Evolutionary conservation across 2,888 invertebrate species (phyloP), one percentile per base, ranked within the genome.

Genomic region (Clusia tigrina): DNA sequence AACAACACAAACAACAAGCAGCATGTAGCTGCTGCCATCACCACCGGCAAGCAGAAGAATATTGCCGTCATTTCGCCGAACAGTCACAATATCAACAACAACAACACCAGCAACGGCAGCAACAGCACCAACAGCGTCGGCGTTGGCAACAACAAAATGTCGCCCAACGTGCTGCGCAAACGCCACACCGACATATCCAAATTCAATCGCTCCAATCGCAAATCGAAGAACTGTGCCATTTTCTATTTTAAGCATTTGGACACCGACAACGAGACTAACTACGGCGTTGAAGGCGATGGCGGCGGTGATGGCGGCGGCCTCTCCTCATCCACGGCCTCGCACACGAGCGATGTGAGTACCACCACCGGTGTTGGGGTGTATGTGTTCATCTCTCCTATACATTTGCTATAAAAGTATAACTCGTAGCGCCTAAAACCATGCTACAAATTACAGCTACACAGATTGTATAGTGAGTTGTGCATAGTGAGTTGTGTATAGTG

Each of bases 211-310:
- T 90, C 92, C 10, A 90, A 91, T 81, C 86, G 91, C 70, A 91
- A 90, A 82, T 91, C 92, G 18, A 92, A 91, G 81, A 93, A 94
- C 81, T 88, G 90, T 80, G 94, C 90, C 71, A 93, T 90, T 66
- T 94, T 91, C 83, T 94, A 94, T 84, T 94, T 93, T 83, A 91
- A 88, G 81, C 94, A 94, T 82, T 88, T 89, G 82, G 94, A 95
- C 81, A 94, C 94, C 15, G 94, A 94, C 81, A 92, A 92, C 12
- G 94, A 94, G 80, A 80, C 81, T 51, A 79, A 91, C 76, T 85
- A 87, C 79, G 76, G 77, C 61, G 78, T 76, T 59, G 72, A 72
- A 32, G 78, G 75, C 25, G 77, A 70, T 26, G 79, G 73, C 66
- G 70, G 67, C 17, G 69, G 70, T 3, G 72, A 73, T 38, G 68